Evolutionary conservation across 2,888 invertebrate species (phyloP), one percentile per base, ranked within the genome.

Genomic region (Nephrotoma appendiculata): DNA sequence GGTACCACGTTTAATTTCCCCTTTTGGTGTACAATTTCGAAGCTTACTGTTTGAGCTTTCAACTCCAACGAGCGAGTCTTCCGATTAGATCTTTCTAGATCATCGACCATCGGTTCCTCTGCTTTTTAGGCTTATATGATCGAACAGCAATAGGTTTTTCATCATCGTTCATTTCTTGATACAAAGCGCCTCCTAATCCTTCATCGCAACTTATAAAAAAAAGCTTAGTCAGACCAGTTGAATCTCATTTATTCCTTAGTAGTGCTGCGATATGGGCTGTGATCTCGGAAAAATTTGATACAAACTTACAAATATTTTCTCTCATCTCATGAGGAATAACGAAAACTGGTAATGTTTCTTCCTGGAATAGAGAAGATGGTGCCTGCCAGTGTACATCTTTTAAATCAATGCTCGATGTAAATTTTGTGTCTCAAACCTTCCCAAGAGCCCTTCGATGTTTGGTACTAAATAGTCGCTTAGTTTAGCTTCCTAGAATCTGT

Each of bases 361-460:
- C 87, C 86, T 6, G 88, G 88, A 0, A 88, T 86, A 0, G 83
- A 31, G 41, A 83, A 83, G 1, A 89, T 89, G 0, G 87, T 9
- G 83, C 83, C 41, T 87, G 87, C 86, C 87, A 87, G 71, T 86
- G 86, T 0, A 89, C 89, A 5, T 88, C 88, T 41, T 88, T 89
- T 31, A 1, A 31, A n/a, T 31, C 31, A 31, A 31, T 31, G 31
- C 7, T 89, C 86, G 85, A 88, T 11, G 90, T 88, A 85, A 88
- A 89, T 7, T 87, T 86, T 4, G 90, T 89, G 5, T 87, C 87
- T 88, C 86, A 41, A 87, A 85, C 6, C 87, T 43, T 41, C 48
- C 44, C 9, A 87, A 44, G 2, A 87, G 15, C 5, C 85, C 86
- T 9, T 85, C 86, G 2, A 86, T 86, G 15, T 85, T 31, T 5